Evolutionary conservation across 2,888 invertebrate species (phyloP).

Genomic region (Deilephila porcellus): DNA sequence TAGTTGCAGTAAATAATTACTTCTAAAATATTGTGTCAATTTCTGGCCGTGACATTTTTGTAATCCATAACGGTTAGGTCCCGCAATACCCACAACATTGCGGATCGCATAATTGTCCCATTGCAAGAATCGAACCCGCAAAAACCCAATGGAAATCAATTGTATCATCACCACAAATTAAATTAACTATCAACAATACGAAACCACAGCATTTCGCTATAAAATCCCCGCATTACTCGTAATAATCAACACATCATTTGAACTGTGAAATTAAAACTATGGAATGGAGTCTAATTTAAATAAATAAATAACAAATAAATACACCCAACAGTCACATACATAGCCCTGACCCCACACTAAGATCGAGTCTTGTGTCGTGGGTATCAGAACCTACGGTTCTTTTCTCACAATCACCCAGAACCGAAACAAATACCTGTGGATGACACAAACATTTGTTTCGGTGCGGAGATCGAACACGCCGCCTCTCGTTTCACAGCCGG

Average conservation of each 20-base stretch:
- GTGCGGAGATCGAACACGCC: too few species aligned
- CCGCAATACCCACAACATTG: neutral
- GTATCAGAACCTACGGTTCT: too few species aligned
- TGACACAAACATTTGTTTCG: too few species aligned
- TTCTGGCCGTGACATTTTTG: neutral
- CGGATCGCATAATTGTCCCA: slow-evolving; percentile 6
- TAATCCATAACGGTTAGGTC: neutral
- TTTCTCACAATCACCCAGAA: too few species aligned
- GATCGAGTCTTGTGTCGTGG: too few species aligned
- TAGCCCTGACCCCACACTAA: too few species aligned
- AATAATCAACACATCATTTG: neutral
- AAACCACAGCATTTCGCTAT: slow-evolving; percentile 2
- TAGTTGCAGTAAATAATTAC: too few species aligned
- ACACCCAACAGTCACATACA: too few species aligned
- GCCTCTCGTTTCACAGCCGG: too few species aligned
- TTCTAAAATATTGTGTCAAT: too few species aligned
- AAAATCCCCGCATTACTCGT: neutral
- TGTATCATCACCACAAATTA: slow-evolving; percentile 15
- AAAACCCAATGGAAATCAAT: slow-evolving; percentile 10
- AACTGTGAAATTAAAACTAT: neutral
- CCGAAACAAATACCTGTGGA: too few species aligned
- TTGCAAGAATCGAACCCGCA: neutral
- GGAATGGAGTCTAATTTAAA: neutral
- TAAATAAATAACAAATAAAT: too few species aligned
- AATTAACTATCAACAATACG: slow-evolving; percentile 11